A percentile compares a stretch with the other conserved stretches of the same genome.
These are phyloP conservation scores for Drosophila affinis DNA, from an alignment of 2,888 invertebrate genomes.

Conservation along the genomic window DNA sequence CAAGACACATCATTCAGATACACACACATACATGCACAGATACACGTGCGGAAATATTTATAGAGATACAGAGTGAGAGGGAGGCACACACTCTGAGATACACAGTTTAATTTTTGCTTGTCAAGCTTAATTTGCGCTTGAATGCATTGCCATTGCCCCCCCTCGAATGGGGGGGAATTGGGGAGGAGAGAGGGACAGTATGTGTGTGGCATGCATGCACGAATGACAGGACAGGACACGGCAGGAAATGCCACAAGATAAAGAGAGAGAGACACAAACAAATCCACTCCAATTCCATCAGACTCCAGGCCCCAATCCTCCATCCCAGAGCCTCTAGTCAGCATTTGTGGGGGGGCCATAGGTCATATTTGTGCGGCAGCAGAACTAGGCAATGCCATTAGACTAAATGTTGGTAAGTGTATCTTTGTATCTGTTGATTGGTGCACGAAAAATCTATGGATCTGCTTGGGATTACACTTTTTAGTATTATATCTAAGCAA, in stretches of 20 bases:
- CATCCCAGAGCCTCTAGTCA: no score
- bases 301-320: neutral
- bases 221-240: conserved; percentile 51
- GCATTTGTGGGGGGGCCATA: neutral
- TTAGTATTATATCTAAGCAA: neutral
- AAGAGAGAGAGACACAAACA: conserved; percentile 16
- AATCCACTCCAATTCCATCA: conserved; percentile 38
- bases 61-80: conserved; percentile 4
- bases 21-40: conserved; percentile 34
- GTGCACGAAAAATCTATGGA: conserved; percentile 1
- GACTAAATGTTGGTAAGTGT: conserved; percentile 5
- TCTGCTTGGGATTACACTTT: neutral
- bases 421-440: conserved; percentile 5
- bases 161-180: conserved; percentile 15
- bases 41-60: conserved; percentile 15
- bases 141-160: conserved; percentile 55
- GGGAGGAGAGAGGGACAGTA: conserved; percentile 1
- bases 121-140: conserved; percentile 80
- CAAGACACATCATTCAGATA: conserved; percentile 26
- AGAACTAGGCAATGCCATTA: conserved; percentile 24
- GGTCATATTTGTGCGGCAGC: conserved; percentile 1
- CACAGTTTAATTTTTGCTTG: conserved; percentile 77
- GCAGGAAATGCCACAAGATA: conserved; percentile 50
- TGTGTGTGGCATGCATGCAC: conserved; percentile 59
- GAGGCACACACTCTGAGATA: conserved; percentile 6